Conservation (phyloP, 2,113 vertebrate genomes). For the Menura novaehollandiae region DNA sequence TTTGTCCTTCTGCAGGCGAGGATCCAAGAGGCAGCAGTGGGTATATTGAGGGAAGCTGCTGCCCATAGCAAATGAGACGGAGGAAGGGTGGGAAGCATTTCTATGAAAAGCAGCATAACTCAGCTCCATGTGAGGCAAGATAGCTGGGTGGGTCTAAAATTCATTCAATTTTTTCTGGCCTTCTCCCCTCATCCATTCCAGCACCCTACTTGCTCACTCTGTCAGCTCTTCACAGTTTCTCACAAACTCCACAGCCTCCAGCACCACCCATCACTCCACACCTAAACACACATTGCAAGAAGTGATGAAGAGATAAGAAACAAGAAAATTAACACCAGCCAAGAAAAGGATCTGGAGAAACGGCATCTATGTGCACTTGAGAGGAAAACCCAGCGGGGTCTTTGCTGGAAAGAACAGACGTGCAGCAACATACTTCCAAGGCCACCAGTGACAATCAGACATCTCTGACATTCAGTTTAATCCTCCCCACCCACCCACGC, state of each 20-base stretch:
- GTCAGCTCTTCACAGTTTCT: not conserved
- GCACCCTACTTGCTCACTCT: not conserved
- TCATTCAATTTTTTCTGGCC: not conserved
- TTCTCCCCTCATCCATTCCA: not conserved
- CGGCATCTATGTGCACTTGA: not conserved
- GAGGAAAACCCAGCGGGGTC: not conserved
- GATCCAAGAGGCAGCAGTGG: not conserved
- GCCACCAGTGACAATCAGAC: not conserved
- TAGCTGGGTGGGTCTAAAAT: not conserved
- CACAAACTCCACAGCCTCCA: not conserved
- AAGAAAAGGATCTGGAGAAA: not conserved
- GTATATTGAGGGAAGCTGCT: not conserved
- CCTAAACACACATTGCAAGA: not conserved
- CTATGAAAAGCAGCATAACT: not conserved
- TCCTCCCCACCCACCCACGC: slow-evolving; percentile 12
- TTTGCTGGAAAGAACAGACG: not conserved
- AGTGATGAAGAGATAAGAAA: not conserved
- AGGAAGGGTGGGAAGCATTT: not conserved
- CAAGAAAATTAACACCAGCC: not conserved
- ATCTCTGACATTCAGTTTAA: slow-evolving; percentile 6
- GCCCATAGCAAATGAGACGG: not conserved
- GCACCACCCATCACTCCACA: not conserved
- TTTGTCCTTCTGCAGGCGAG: not conserved
- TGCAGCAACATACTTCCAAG: not conserved
- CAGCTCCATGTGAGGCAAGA: not conserved